Percentiles rank a stretch among this genome's conserved stretches.
These are phyloP conservation scores for Trichogramma evanescens DNA, from an alignment of 2,888 invertebrate species.

Conservation along the genomic window DNA sequence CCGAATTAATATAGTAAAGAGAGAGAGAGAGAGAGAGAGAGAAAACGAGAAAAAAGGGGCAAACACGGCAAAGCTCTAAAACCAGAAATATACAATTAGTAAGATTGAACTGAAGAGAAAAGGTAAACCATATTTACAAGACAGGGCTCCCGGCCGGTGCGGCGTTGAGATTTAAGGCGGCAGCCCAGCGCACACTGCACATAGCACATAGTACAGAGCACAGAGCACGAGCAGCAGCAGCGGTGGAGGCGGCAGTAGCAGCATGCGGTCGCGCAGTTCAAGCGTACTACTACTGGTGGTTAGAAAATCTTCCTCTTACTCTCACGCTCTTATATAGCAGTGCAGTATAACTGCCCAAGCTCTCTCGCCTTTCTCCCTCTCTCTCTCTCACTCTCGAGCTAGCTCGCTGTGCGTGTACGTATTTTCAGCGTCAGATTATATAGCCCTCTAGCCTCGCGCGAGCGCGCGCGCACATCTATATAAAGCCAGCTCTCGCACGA, in stretches of 20 bases:
- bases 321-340: not conserved
- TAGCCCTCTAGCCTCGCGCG: too few relatives aligned
- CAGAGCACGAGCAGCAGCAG: not conserved
- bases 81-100: not conserved
- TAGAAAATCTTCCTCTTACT: slow-evolving; percentile 11
- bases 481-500: too few relatives aligned
- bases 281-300: slow-evolving; percentile 12
- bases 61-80: not conserved
- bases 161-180: too few relatives aligned
- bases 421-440: too few relatives aligned
- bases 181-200: too few relatives aligned
- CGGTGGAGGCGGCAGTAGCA: not conserved
- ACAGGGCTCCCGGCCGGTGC: too few relatives aligned
- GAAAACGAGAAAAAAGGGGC: not conserved
- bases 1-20: not conserved
- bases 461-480: too few relatives aligned
- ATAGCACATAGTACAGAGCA: too few relatives aligned
- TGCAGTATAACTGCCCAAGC: not conserved
- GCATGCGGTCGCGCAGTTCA: slow-evolving; percentile 23
- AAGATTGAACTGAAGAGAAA: not conserved
- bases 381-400: too few relatives aligned
- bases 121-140: not conserved
- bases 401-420: not conserved
- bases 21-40: slow-evolving; percentile 2
- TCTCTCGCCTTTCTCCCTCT: too few relatives aligned